phyloP scores from a whole-genome alignment of 2,888 invertebrate genomes.

The Ichneumon xanthorius region DNA sequence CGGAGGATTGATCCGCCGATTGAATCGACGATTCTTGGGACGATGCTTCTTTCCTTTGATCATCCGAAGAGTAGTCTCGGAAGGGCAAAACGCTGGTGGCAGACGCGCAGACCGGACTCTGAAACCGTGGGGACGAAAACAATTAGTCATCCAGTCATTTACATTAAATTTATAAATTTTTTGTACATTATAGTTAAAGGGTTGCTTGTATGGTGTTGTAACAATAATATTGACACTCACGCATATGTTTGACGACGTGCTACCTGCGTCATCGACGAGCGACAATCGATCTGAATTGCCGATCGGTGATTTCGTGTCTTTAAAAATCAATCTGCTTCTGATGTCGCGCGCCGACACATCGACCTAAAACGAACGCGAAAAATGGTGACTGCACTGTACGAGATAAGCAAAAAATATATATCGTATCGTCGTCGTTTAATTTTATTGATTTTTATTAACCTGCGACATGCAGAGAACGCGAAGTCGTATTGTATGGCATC shows the following conservation, averaged over 20 bases:
- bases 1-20: background rate
- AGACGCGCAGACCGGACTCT: background rate
- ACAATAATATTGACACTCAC: background rate
- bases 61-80: background rate
- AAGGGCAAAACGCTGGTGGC: background rate
- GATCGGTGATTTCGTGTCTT: slow-evolving; percentile 59
- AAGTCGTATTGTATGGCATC: slow-evolving; percentile 86
- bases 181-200: background rate
- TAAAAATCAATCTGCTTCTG: slow-evolving; percentile 87
- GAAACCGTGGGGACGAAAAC: background rate
- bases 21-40: slow-evolving; percentile 8
- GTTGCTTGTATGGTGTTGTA: no score
- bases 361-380: slow-evolving; percentile 82
- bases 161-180: no score
- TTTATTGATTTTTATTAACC: slow-evolving; percentile 78
- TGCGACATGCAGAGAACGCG: slow-evolving; percentile 87
- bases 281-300: slow-evolving; percentile 11
- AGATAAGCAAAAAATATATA: background rate
- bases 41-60: background rate
- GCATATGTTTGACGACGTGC: background rate
- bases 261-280: slow-evolving; percentile 9
- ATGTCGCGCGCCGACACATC: slow-evolving; percentile 94
- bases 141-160: background rate
- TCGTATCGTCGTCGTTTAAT: background rate
- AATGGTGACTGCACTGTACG: background rate